A percentile compares a stretch with the other conserved stretches of the same genome.
Conservation (phyloP, 2,797 vertebrate species). For the Cryptoprocta ferox region DNA sequence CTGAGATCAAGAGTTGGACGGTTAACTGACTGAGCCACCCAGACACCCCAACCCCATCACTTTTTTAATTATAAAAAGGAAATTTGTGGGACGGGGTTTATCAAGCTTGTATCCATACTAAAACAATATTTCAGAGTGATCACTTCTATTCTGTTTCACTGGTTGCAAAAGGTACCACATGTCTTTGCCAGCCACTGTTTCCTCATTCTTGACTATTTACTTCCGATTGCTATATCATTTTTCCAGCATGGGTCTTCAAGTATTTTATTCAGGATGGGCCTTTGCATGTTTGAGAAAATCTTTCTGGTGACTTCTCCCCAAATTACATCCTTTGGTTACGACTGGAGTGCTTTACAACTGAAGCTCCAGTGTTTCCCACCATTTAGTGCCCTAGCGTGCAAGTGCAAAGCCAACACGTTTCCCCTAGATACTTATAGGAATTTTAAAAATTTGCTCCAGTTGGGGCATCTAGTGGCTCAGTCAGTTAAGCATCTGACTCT, state of each 20-base stretch:
- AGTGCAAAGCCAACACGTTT: not conserved
- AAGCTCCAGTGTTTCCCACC: not conserved
- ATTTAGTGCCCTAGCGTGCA: not conserved
- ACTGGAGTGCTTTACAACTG: not conserved
- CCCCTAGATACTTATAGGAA: not conserved
- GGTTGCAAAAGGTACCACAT: not conserved
- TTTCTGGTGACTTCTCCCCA: not conserved
- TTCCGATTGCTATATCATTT: not conserved
- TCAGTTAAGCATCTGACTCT: too few relatives aligned
- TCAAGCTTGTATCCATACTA: not conserved
- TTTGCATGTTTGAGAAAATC: not conserved
- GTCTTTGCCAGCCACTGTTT: not conserved
- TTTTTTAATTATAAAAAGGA: not conserved
- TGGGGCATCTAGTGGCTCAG: too few relatives aligned
- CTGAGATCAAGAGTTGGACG: too few relatives aligned
- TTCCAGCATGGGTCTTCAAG: not conserved
- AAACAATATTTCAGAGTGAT: not conserved
- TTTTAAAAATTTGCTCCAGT: not conserved
- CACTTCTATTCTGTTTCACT: not conserved
- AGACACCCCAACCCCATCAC: too few relatives aligned
- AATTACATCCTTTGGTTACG: not conserved
- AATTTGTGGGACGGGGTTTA: fast-evolving
- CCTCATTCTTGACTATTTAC: not conserved
- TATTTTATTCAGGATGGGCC: not conserved
- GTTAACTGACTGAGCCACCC: too few relatives aligned